Evolutionary conservation across 1,140 invertebrate genomes (phyloP).

Genomic region (Hetaerina americana): DNA sequence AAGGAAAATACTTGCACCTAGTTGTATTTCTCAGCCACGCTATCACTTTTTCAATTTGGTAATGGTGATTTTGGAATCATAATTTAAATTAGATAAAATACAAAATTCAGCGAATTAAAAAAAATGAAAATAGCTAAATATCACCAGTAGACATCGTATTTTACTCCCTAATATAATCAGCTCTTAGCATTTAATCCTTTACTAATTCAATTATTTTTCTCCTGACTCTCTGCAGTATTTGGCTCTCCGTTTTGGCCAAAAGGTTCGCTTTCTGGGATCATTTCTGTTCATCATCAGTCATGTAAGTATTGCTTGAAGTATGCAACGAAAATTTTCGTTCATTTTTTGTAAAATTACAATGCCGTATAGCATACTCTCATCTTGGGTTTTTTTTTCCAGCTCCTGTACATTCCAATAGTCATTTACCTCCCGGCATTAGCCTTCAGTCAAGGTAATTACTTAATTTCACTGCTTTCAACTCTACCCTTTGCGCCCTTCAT

Average conservation of each 20-base stretch:
- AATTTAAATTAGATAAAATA: background rate
- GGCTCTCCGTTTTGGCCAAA: constrained; percentile 24
- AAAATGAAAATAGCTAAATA: background rate
- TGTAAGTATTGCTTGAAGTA: too few species aligned
- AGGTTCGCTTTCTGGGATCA: constrained; percentile 23
- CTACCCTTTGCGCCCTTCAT: too few species aligned
- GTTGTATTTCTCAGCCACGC: too few species aligned
- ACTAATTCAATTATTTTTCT: background rate
- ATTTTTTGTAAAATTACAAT: too few species aligned
- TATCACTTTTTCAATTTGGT: too few species aligned
- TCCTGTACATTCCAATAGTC: constrained; percentile 41
- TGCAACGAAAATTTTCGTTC: constrained; percentile 30
- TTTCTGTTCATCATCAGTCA: constrained; percentile 25
- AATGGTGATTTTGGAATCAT: too few species aligned
- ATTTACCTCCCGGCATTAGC: constrained; percentile 42
- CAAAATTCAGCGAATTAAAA: background rate
- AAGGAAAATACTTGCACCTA: too few species aligned
- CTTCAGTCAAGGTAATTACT: constrained; percentile 32
- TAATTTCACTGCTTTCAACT: too few species aligned
- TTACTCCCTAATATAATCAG: background rate
- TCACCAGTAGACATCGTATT: background rate
- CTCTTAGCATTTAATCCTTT: background rate
- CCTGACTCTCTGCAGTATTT: constrained; percentile 34
- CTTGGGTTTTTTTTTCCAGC: constrained; percentile 23
- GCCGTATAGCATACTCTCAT: background rate